Evolutionary conservation across 2,888 invertebrate genomes (phyloP), one percentile per base, ranked within the genome.

Genomic region (Metallyticus violacea): DNA sequence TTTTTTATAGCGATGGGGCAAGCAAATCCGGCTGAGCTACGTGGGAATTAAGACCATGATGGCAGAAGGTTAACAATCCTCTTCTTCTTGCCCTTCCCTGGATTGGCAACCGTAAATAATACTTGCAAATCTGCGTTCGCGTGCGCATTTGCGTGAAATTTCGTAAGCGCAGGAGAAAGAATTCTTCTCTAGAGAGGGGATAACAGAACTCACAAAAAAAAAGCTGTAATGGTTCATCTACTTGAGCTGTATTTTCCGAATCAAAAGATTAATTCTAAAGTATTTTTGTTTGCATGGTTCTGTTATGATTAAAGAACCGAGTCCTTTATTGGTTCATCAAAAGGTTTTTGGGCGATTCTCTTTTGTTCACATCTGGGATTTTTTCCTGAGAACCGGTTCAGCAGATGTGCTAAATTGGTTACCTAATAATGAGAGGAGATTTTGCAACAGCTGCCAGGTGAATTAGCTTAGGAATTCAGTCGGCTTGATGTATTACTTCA

Each of bases 11-110:
- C 77, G 25, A 77, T 77, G 40, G 4, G 22, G 40, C 40, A 62
- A 62, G 28, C 27, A 83, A 83, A 83, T 77, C 83, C 83, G 83
- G 83, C 83, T 62, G 40, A 62, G 40, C 40, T 62, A 62, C 40
- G 40, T 62, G 40, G 40, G 40, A 62, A 62, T 62, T 62, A 62
- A 62, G 40, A 62, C 40, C 40, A 62, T 62, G n/a, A n/a, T n/a
- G n/a, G n/a, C n/a, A n/a, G n/a, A n/a, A n/a, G n/a, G n/a, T n/a
- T n/a, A n/a, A n/a, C n/a, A n/a, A 62, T 22, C 40, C 40, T 62
- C 40, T 15, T 62, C 40, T 62, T 22, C 40, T 62, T 62, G 4
- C 40, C 40, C 40, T 62, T 62, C 40, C 40, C 40, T 30, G 22
- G 40, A 62, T 62, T 62, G 40, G 40, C 22, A 62, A 22, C 15